phyloP scores from a whole-genome alignment of 2,113 vertebrate genomes.

The Naja naja region DNA sequence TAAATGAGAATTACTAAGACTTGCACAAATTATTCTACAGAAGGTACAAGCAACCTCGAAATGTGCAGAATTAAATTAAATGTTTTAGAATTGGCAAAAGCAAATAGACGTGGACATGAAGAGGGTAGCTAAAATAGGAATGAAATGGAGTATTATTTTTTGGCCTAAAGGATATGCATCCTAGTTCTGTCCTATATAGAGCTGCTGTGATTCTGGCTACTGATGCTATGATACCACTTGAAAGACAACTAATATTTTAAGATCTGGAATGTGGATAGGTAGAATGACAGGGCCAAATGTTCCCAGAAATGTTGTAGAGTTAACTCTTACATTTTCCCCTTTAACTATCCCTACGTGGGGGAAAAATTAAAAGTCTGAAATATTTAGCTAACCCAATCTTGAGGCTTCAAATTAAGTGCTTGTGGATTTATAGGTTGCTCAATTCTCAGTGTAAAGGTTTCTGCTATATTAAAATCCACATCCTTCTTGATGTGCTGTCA shows the following conservation, averaged over 20 bases:
- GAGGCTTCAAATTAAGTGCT: background rate
- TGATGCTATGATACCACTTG: background rate
- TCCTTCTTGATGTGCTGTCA: background rate
- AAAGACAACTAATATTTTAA: background rate
- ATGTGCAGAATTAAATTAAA: background rate
- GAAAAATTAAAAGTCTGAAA: background rate
- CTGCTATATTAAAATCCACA: background rate
- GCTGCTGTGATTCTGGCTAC: background rate
- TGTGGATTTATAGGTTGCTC: background rate
- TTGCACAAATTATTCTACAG: background rate
- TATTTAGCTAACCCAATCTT: background rate
- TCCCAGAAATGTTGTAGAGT: background rate
- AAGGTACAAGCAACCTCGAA: background rate
- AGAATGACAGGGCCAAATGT: background rate
- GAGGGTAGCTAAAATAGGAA: background rate
- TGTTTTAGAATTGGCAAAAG: background rate
- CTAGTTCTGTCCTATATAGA: background rate
- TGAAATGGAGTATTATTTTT: background rate
- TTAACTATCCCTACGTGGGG: background rate
- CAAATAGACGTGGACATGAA: background rate
- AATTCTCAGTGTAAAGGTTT: background rate
- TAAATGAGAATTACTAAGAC: background rate
- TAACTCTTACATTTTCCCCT: background rate
- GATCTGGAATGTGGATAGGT: background rate
- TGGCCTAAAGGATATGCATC: background rate